Evolutionary conservation across 2,113 vertebrate genomes (phyloP), one percentile per base, ranked within the genome.

Genomic region (Piaya cayana): DNA sequence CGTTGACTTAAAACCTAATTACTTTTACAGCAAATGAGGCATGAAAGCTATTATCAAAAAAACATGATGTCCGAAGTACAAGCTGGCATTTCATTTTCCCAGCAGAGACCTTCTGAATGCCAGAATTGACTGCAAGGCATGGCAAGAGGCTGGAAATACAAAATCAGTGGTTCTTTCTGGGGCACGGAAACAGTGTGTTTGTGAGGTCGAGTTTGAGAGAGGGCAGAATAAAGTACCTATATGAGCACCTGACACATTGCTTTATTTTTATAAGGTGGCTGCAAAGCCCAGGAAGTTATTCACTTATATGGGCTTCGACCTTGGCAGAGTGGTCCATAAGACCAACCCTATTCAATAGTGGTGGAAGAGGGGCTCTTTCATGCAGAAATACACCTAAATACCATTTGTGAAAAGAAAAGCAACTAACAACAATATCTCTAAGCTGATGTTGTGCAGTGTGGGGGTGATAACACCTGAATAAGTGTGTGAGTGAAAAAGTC

Each of bases 21-120:
- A 71, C 78, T 97, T 96, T 96, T 91, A 75, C 32, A 82, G 62
- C 50, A 96, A 97, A 97, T 93, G 97, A 97, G 60, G 95, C 93
- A 60, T 96, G 88, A 96, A 97, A 95, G 42, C 27, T 95, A 79
- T 82, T 95, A 96, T 95, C 83, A 95, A 80, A 97, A 39, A 97
- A 93, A 39, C 92, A 95, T 0, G 5, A 93, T 60, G 81, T 90
- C 88, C 22, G 0, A 53, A 60, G 90, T 18, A 43, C 42, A 70
- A 75, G 45, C 50, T 58, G 42, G n/a, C 63, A 74, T 63, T 97
- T 89, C 37, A 55, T 93, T 94, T 96, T 87, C 71, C 79, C 34
- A 49, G 75, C n/a, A 81, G 74, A 91, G 68, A 88, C 34, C 15
- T 85, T 55, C 77, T 63, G 36, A 92, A 92, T 26, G n/a, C 55